phyloP scores from a whole-genome alignment of 2,113 vertebrate genomes.

The Parotia lawesii region DNA sequence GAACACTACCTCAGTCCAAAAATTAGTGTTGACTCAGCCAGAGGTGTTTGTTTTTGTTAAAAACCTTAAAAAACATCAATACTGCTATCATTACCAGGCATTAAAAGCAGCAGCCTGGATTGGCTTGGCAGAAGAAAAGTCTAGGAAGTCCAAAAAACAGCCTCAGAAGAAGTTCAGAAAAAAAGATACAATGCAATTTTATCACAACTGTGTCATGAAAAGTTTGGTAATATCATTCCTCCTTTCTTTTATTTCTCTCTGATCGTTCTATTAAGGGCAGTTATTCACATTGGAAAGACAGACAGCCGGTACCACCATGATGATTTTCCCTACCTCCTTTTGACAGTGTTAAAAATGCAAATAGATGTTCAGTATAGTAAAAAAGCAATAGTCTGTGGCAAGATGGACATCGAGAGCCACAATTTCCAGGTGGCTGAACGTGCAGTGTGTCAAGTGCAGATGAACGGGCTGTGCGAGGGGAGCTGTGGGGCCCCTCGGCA shows the following conservation, averaged over 20 bases:
- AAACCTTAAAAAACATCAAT: not conserved
- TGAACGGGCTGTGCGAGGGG: not conserved
- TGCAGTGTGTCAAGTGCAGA: accelerated
- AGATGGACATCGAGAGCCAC: not conserved
- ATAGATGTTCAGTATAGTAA: not conserved
- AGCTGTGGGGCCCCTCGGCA: not conserved
- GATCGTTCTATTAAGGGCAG: not conserved
- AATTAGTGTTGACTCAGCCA: not conserved
- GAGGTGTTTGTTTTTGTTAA: not conserved
- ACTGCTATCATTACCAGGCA: not conserved
- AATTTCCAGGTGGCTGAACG: not conserved
- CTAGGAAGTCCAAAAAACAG: not conserved
- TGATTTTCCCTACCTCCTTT: not conserved
- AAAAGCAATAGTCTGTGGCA: not conserved
- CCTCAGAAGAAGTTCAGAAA: not conserved
- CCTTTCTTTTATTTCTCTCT: not conserved
- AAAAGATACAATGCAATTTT: not conserved
- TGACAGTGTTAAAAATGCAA: not conserved
- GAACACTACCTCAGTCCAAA: not conserved
- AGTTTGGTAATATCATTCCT: not conserved
- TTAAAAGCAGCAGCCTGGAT: not conserved
- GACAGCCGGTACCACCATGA: accelerated
- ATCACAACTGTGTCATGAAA: not conserved
- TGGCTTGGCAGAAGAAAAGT: not conserved
- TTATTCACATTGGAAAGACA: not conserved